These are phyloP conservation scores for Ophion ellenae DNA, from an alignment of 2,888 invertebrate genomes.

Conservation along the genomic window DNA sequence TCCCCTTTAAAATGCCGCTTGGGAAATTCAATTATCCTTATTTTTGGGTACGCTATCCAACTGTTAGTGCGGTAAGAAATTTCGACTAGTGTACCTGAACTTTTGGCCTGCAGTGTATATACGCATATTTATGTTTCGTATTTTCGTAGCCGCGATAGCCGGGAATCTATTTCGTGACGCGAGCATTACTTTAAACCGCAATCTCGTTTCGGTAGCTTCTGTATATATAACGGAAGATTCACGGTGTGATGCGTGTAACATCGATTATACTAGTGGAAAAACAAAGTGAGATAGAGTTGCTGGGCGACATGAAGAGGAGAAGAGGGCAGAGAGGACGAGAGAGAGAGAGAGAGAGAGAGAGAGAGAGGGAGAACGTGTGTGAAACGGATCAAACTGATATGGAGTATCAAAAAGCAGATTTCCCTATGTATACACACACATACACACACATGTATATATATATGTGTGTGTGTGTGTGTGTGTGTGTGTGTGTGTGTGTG, in stretches of 20 bases:
- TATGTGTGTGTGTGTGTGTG: too few species aligned
- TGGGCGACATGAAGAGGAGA: too few species aligned
- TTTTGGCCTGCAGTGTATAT: not conserved
- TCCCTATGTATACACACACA: slow-evolving; percentile 1
- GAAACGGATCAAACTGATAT: slow-evolving; percentile 33
- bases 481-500: too few species aligned
- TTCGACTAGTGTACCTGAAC: too few species aligned
- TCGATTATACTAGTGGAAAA: slow-evolving; percentile 53
- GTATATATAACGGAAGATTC: slow-evolving; percentile 28
- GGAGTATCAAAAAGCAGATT: slow-evolving; percentile 25
- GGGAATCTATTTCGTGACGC: slow-evolving; percentile 60
- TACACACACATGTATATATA: not conserved
- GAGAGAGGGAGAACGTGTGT: slow-evolving; percentile 49
- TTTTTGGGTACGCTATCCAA: too few species aligned
- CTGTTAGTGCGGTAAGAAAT: too few species aligned
- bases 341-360: slow-evolving; percentile 34
- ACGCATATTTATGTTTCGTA: not conserved
- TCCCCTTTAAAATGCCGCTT: too few species aligned
- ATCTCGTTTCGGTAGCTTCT: slow-evolving; percentile 52
- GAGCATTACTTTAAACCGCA: slow-evolving; percentile 64
- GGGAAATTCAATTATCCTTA: too few species aligned
- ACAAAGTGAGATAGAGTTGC: slow-evolving; percentile 12
- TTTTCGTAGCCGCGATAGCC: slow-evolving; percentile 33
- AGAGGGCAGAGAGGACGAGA: slow-evolving; percentile 8
- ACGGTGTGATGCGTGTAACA: slow-evolving; percentile 49